phyloP scores from a whole-genome alignment of 2,888 invertebrate genomes.

The Eretmocerus hayati region DNA sequence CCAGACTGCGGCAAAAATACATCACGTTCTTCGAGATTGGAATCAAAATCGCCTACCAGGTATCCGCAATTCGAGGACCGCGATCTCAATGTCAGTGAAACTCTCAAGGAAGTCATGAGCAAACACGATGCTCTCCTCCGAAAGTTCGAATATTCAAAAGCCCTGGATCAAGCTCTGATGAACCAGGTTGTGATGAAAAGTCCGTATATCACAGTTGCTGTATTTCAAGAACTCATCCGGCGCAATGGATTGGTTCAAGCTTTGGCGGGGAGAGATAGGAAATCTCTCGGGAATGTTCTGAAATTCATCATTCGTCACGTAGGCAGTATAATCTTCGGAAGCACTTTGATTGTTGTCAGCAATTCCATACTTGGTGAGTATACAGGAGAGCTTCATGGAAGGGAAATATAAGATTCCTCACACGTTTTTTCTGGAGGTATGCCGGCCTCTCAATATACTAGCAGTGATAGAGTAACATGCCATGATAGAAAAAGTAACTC shows the following conservation, averaged over 20 bases:
- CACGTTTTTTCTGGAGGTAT: too few relatives aligned
- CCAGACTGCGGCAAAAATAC: conserved; percentile 40
- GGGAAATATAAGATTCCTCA: too few relatives aligned
- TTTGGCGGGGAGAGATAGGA: conserved; percentile 64
- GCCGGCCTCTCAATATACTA: too few relatives aligned
- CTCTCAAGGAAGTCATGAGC: conserved; percentile 45
- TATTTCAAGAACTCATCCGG: conserved; percentile 81
- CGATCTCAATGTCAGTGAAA: conserved; percentile 52
- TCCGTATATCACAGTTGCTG: conserved; percentile 72
- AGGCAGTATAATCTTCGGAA: conserved; percentile 67
- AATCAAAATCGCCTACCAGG: conserved; percentile 39
- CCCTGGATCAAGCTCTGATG: conserved; percentile 64
- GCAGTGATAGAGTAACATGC: too few relatives aligned
- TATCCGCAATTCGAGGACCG: conserved; percentile 54
- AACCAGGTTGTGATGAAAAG: conserved; percentile 55
- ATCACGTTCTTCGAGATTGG: too few relatives aligned
- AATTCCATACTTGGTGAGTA: too few relatives aligned
- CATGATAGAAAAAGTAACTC: too few relatives aligned
- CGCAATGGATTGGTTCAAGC: conserved; percentile 72
- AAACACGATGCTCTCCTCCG: conserved; percentile 67
- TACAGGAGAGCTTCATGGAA: too few relatives aligned
- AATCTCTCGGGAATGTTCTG: conserved; percentile 60
- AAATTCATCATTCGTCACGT: conserved; percentile 70
- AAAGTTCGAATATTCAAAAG: conserved; percentile 75
- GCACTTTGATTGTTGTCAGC: too few relatives aligned